phyloP scores from a whole-genome alignment of 2,888 invertebrate species.

The Andrena trimmerana region DNA sequence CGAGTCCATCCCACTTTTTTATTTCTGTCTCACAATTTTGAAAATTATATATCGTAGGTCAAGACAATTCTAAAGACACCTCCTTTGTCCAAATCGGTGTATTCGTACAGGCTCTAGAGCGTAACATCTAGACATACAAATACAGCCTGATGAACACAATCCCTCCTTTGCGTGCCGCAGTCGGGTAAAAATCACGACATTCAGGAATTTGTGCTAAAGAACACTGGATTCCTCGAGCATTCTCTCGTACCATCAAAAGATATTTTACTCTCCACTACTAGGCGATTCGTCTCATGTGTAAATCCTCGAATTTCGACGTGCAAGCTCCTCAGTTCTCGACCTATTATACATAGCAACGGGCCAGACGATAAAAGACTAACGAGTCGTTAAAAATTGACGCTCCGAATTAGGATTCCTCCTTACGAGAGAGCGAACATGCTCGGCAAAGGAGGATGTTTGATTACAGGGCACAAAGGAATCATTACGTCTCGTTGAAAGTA shows the following conservation, averaged over 20 bases:
- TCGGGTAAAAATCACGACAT: too few relatives aligned
- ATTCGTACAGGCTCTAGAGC: too few relatives aligned
- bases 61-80: too few relatives aligned
- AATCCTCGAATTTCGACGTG: not conserved
- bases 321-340: not conserved
- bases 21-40: too few relatives aligned
- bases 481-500: conserved; percentile 44
- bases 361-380: conserved; percentile 30
- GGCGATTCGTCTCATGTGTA: not conserved
- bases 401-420: conserved; percentile 41
- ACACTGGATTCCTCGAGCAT: too few relatives aligned
- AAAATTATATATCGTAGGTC: too few relatives aligned
- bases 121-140: too few relatives aligned
- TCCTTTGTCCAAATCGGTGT: too few relatives aligned
- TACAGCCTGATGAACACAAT: too few relatives aligned
- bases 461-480: conserved; percentile 64
- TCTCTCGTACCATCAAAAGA: not conserved
- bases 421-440: conserved; percentile 38
- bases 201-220: too few relatives aligned
- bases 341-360: conserved; percentile 2
- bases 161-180: too few relatives aligned
- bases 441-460: conserved; percentile 42
- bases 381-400: conserved; percentile 57
- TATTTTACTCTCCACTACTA: not conserved
- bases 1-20: too few relatives aligned